A percentile compares a stretch with the other conserved stretches of the same genome.
These are phyloP conservation scores for Zosterops pallidus DNA, from an alignment of 2,113 vertebrate genomes.

Conservation along the genomic window DNA sequence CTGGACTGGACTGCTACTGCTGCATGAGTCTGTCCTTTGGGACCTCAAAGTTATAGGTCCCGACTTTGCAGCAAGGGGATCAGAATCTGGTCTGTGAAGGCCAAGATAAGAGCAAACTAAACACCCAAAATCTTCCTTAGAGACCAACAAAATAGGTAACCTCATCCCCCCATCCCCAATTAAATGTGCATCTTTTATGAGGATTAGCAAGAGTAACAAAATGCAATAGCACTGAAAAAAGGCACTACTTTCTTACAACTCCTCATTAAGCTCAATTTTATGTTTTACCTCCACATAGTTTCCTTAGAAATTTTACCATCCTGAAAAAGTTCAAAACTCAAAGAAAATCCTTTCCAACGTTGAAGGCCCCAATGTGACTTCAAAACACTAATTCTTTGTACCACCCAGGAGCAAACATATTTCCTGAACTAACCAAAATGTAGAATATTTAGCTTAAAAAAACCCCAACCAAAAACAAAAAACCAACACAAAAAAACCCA, in stretches of 20 bases:
- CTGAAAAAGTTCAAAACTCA: constrained; percentile 47
- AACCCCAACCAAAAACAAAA: neutral
- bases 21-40: neutral
- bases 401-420: constrained; percentile 58
- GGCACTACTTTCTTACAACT: constrained; percentile 18
- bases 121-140: neutral
- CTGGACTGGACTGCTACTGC: constrained; percentile 27
- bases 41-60: neutral
- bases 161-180: neutral
- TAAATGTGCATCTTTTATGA: constrained; percentile 3
- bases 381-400: constrained; percentile 55
- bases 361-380: constrained; percentile 37
- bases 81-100: neutral
- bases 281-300: constrained; percentile 29
- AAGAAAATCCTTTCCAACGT: constrained; percentile 39
- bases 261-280: constrained; percentile 36
- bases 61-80: neutral
- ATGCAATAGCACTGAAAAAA: constrained; percentile 9
- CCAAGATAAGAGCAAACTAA: neutral
- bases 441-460: constrained; percentile 45
- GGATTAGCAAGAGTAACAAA: constrained; percentile 33
- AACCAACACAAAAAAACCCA: constrained; percentile 10
- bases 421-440: constrained; percentile 61
- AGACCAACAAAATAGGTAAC: neutral
- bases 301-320: constrained; percentile 48